phyloP scores from a whole-genome alignment of 2,113 vertebrate genomes.

The Colinus virginianus region DNA sequence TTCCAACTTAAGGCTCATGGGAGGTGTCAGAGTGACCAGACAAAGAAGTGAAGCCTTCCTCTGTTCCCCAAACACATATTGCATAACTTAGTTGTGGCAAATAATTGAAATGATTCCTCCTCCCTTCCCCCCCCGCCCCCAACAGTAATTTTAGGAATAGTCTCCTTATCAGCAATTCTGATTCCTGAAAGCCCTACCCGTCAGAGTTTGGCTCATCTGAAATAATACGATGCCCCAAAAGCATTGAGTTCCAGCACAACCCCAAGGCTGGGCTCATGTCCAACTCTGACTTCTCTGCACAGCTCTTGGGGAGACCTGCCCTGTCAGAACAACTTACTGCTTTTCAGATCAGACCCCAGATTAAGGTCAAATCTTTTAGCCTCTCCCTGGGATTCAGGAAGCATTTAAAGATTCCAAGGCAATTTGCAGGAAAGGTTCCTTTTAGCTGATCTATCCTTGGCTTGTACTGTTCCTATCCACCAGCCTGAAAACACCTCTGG shows the following conservation, averaged over 20 bases:
- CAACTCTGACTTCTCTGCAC: not conserved
- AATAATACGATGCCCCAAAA: not conserved
- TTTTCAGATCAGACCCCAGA: constrained; percentile 22
- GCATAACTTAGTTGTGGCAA: not conserved
- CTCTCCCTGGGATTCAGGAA: not conserved
- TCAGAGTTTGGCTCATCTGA: not conserved
- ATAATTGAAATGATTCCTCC: not conserved
- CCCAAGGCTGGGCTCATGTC: not conserved
- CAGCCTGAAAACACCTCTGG: not conserved
- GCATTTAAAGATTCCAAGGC: not conserved
- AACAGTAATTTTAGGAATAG: constrained; percentile 17
- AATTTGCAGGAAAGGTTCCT: not conserved
- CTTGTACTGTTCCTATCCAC: not conserved
- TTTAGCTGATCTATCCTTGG: constrained; percentile 4
- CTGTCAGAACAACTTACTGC: constrained; percentile 20
- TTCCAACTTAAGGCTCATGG: not conserved
- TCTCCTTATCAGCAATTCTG: not conserved
- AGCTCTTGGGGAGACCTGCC: not conserved
- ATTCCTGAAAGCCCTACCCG: not conserved
- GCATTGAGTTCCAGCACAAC: not conserved
- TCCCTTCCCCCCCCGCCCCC: not conserved
- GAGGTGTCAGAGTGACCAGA: constrained; percentile 18
- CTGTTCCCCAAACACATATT: not conserved
- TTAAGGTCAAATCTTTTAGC: not conserved
- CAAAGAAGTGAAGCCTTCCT: not conserved